Evolutionary conservation across 2,888 invertebrate species (phyloP), one percentile per base, ranked within the genome.

Genomic region (Teleiodes luculella): DNA sequence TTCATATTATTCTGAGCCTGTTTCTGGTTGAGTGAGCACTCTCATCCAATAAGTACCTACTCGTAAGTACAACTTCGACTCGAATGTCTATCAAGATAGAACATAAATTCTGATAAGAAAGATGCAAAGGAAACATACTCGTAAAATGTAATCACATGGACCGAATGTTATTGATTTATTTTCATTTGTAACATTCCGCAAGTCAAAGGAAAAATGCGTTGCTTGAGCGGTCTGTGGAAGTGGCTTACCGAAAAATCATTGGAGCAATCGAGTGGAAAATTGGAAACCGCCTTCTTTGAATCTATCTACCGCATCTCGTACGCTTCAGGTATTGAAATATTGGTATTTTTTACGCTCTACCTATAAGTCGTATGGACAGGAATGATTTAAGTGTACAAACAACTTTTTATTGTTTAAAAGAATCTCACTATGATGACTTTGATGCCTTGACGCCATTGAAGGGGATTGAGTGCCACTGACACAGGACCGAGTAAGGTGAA

Each of bases 241-340:
- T n/a, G 1, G n/a, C 30, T 51, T 30, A 51, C 51, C 1, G 28
- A 30, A 16, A 30, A 31, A 14, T 69, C 72, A 28, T 47, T 74
- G 28, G 63, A 67, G 18, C 35, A 64, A 3, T 66, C 69, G 4
- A 70, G 67, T 39, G 72, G 68, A 11, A 51, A 59, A 43, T 65
- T 65, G 49, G 74, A 74, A 57, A 67, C 60, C 13, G 63, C 60
- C 13, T 76, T 74, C 57, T 76, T 72, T 52, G 73, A 66, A 51
- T 61, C 66, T 2, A 60, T 68, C 8, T 73, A 74, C 53, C 64
- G 50, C 18, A 41, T 47, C 16, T 14, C 51, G 31, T 55, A 55
- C 33, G 45, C 46, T 36, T 31, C 47, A 46, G 55, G 55, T 55
- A 51, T 39, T 14, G n/a, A n/a, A n/a, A 18, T n/a, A 31, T 18